phyloP scores from a whole-genome alignment of 2,888 invertebrate genomes.

The Steromphala cineraria region DNA sequence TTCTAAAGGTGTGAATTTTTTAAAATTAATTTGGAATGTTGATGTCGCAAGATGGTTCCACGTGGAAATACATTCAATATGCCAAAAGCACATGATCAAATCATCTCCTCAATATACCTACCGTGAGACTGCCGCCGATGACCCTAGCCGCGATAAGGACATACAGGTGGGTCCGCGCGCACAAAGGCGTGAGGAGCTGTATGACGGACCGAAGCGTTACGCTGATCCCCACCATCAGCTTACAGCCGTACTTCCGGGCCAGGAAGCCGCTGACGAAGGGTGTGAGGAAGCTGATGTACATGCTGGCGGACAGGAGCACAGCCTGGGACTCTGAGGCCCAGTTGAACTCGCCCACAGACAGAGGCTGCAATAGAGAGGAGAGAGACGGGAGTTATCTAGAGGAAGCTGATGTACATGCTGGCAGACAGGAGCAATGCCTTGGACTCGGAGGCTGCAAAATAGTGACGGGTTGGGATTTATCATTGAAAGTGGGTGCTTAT shows the following conservation, averaged over 20 bases:
- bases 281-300: slow-evolving; percentile 1
- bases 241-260: background rate
- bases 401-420: too few relatives aligned
- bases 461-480: too few relatives aligned
- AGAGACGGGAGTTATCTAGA: too few relatives aligned
- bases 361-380: background rate
- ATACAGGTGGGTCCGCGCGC: slow-evolving; percentile 9
- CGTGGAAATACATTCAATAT: background rate
- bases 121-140: background rate
- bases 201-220: background rate
- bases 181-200: slow-evolving; percentile 5
- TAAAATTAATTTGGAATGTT: too few relatives aligned
- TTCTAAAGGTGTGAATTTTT: too few relatives aligned
- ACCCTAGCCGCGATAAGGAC: background rate
- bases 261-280: background rate
- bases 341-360: background rate
- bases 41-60: background rate
- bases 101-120: too few relatives aligned
- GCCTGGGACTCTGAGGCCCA: slow-evolving; percentile 9
- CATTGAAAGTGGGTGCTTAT: too few relatives aligned
- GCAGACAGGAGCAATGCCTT: too few relatives aligned
- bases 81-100: background rate
- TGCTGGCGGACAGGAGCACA: background rate
- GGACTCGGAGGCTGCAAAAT: too few relatives aligned
- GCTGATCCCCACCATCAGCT: background rate